Conservation (phyloP, 1,140 invertebrate genomes). For the Leptestheria dahalacensis region DNA sequence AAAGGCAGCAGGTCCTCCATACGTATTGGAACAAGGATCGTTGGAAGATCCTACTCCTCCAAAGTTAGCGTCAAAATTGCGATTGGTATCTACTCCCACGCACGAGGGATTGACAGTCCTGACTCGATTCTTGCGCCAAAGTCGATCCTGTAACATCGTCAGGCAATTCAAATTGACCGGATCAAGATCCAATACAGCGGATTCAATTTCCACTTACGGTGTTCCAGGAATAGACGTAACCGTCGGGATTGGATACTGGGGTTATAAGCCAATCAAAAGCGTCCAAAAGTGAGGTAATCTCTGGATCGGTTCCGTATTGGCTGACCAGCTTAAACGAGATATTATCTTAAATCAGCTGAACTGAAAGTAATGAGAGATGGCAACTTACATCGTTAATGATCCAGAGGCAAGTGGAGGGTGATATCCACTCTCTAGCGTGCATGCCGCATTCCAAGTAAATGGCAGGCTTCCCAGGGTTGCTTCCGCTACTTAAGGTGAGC, state of each 20-base stretch:
- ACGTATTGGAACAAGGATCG: slow-evolving; percentile 80
- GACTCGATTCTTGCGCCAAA: slow-evolving; percentile 64
- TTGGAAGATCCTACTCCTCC: slow-evolving; percentile 47
- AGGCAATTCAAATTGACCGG: no score
- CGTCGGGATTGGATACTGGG: slow-evolving; percentile 69
- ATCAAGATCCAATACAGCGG: no score
- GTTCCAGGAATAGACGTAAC: slow-evolving; percentile 63
- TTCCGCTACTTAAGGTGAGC: neutral
- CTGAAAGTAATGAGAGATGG: neutral
- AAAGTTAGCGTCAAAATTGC: slow-evolving; percentile 55
- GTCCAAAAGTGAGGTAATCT: slow-evolving; percentile 42
- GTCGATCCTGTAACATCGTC: slow-evolving; percentile 25
- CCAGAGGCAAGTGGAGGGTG: slow-evolving; percentile 65
- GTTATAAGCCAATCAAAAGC: slow-evolving; percentile 69
- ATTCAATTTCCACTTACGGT: slow-evolving; percentile 15
- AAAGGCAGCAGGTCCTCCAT: slow-evolving; percentile 69
- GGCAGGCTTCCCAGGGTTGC: slow-evolving; percentile 15
- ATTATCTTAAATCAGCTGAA: no score
- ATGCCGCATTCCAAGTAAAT: slow-evolving; percentile 42
- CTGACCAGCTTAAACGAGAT: slow-evolving; percentile 14
- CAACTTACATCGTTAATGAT: slow-evolving; percentile 55
- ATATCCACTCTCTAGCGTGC: slow-evolving; percentile 85
- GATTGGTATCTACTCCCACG: slow-evolving; percentile 59
- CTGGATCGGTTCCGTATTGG: slow-evolving; percentile 17
- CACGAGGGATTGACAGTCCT: slow-evolving; percentile 23